Evolutionary conservation across 2,797 vertebrate species (phyloP).

Genomic region (Urosaurus nigricauda): DNA sequence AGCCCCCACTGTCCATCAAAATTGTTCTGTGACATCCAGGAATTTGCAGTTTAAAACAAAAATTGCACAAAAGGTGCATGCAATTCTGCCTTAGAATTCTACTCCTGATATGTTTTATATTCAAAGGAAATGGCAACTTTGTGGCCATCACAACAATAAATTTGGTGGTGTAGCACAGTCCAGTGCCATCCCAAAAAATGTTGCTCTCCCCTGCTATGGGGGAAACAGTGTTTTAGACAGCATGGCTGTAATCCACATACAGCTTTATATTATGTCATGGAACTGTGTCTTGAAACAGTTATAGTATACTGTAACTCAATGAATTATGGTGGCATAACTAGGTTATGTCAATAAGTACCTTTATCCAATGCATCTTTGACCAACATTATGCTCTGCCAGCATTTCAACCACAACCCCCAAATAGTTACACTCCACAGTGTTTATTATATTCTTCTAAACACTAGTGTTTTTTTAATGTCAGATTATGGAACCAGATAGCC

Average conservation of each 20-base stretch:
- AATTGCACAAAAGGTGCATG: not conserved
- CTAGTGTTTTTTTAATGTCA: not conserved
- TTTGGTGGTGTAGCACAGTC: not conserved
- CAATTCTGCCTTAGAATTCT: not conserved
- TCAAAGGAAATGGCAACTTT: not conserved
- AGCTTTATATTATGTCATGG: not conserved
- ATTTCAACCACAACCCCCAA: too few relatives aligned
- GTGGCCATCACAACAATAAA: not conserved
- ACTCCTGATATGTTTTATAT: not conserved
- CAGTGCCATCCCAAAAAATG: not conserved
- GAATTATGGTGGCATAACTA: too few relatives aligned
- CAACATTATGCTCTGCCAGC: too few relatives aligned
- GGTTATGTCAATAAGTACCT: too few relatives aligned
- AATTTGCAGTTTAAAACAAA: not conserved
- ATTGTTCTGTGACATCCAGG: too few relatives aligned
- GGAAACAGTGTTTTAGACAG: not conserved
- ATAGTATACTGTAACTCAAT: not conserved
- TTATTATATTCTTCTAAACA: not conserved
- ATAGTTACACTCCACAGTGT: not conserved
- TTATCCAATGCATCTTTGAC: too few relatives aligned
- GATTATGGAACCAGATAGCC: slow-evolving; percentile 12
- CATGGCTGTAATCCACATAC: not conserved
- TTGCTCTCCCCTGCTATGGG: not conserved
- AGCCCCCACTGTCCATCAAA: too few relatives aligned
- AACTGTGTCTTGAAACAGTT: not conserved